Percentiles rank a stretch among this genome's conserved stretches.
Conservation (phyloP, 2,113 vertebrate genomes). For the Alces alces region DNA sequence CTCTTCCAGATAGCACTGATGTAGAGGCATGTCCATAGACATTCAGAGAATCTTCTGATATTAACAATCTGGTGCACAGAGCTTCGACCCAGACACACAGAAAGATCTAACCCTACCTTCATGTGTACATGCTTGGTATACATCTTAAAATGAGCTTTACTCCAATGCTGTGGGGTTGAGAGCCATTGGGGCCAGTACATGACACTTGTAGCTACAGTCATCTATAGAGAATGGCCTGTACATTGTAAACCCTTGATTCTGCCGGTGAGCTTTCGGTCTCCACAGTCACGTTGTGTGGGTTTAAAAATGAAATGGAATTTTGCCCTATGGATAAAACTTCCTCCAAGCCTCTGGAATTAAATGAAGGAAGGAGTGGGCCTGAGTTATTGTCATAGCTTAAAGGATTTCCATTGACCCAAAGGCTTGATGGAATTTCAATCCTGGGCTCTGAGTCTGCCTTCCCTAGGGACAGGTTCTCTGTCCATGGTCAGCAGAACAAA, state of each 20-base stretch:
- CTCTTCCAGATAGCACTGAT: not conserved
- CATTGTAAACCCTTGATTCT: not conserved
- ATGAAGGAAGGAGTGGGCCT: not conserved
- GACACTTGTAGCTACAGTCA: not conserved
- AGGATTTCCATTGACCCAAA: constrained; percentile 70
- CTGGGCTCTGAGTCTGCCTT: constrained; percentile 27
- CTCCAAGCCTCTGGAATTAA: not conserved
- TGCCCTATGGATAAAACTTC: not conserved
- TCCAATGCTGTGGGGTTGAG: not conserved
- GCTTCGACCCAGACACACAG: not conserved
- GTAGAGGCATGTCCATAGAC: not conserved
- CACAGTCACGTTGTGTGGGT: constrained; percentile 45
- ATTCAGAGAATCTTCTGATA: not conserved
- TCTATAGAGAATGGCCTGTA: not conserved
- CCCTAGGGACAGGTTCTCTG: constrained; percentile 51
- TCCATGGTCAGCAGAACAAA: constrained; percentile 71
- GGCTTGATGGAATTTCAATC: constrained; percentile 74
- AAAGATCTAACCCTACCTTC: not conserved
- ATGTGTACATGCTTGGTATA: rapidly evolving
- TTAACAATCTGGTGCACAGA: not conserved
- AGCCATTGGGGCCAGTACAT: rapidly evolving
- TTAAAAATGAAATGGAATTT: constrained; percentile 4
- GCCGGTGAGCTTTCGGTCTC: not conserved
- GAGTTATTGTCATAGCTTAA: constrained; percentile 57
- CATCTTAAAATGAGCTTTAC: not conserved